Percentiles rank a stretch among this genome's conserved stretches.
Conservation (phyloP, 2,113 vertebrate species). For the rat (Rattus norvegicus) region GRCr8 NC_086020.1:225376001-225376500, state of each 20-base stretch:
- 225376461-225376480: conserved; percentile 5
- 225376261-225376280: not conserved
- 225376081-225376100: not conserved
- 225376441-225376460: not conserved
- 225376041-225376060: not conserved
- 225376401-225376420: not conserved
- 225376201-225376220: not conserved
- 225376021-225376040: not conserved
- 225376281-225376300: not conserved
- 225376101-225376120: not conserved
- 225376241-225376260: not conserved
- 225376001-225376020: not conserved
- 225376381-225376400: not conserved
- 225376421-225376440: not conserved
- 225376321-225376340: not conserved
- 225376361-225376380: not conserved
- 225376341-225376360: not conserved
- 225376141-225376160: not conserved
- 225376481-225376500: not conserved
- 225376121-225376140: not conserved
- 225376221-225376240: not conserved
- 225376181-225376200: not conserved
- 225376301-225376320: not conserved
- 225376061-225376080: not conserved
- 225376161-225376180: not conserved